These are phyloP conservation scores for Rhodeus uyekii DNA, from an alignment of 2,797 vertebrate genomes.

Conservation along the genomic window DNA sequence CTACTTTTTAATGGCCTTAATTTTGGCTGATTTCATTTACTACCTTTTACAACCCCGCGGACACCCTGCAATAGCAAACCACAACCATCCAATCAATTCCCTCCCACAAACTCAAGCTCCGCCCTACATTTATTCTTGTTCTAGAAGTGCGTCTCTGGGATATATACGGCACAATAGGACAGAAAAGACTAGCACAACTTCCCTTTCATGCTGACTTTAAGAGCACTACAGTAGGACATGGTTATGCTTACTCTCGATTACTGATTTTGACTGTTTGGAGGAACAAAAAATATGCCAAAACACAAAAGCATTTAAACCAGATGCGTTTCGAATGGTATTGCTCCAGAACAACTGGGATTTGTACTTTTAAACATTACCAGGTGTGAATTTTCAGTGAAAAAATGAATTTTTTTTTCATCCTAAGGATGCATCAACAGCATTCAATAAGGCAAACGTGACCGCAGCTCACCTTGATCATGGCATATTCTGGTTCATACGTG, in stretches of 20 bases:
- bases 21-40: no score
- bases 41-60: no score
- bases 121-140: background rate
- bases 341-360: no score
- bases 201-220: background rate
- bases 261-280: background rate
- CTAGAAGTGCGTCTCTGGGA: background rate
- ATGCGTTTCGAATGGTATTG: no score
- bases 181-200: no score
- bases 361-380: no score
- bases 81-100: background rate
- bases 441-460: no score
- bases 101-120: background rate
- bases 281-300: background rate
- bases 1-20: no score
- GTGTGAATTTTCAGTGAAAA: no score
- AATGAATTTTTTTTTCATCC: no score
- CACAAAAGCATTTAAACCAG: background rate
- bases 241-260: background rate
- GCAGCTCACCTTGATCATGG: conserved; percentile 93
- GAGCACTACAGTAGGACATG: background rate
- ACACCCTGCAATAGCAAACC: background rate
- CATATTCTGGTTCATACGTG: conserved; percentile 94
- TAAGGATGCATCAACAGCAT: background rate
- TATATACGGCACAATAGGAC: background rate